Conservation (phyloP, 2,113 vertebrate genomes). For the Datnioides undecimradiatus region DNA sequence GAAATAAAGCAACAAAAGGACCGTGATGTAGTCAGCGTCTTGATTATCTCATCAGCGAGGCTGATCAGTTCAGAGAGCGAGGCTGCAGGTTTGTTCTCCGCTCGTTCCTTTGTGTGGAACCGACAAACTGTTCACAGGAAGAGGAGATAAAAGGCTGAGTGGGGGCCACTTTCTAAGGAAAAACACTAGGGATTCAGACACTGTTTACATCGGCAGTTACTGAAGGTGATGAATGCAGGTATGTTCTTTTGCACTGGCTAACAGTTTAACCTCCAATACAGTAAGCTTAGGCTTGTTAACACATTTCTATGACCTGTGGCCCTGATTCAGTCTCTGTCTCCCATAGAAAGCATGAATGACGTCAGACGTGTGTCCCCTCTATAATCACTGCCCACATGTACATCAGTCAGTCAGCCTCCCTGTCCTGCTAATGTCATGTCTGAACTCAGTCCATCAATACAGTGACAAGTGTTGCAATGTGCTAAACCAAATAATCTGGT, state of each 20-base stretch:
- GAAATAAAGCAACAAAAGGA: conserved; percentile 74
- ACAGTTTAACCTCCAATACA: neutral
- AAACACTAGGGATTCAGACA: neutral
- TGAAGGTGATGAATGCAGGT: too few relatives aligned
- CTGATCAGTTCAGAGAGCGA: neutral
- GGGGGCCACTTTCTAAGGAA: neutral
- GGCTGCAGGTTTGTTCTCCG: neutral
- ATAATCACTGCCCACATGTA: neutral
- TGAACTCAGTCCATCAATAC: neutral
- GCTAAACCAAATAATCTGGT: neutral
- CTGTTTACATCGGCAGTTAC: neutral
- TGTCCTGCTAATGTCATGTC: neutral
- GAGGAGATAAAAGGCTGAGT: neutral
- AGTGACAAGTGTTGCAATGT: neutral
- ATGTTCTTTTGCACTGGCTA: neutral
- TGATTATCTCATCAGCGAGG: conserved; percentile 3
- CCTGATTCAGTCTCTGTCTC: neutral
- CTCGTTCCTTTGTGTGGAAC: neutral
- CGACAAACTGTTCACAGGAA: neutral
- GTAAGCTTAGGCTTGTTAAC: neutral
- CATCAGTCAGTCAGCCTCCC: too few relatives aligned
- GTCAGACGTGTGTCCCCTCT: too few relatives aligned
- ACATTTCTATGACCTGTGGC: too few relatives aligned
- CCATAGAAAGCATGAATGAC: too few relatives aligned
- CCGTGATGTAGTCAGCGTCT: neutral